phyloP scores from a whole-genome alignment of 2,113 vertebrate species.

The Pimephales promelas region DNA sequence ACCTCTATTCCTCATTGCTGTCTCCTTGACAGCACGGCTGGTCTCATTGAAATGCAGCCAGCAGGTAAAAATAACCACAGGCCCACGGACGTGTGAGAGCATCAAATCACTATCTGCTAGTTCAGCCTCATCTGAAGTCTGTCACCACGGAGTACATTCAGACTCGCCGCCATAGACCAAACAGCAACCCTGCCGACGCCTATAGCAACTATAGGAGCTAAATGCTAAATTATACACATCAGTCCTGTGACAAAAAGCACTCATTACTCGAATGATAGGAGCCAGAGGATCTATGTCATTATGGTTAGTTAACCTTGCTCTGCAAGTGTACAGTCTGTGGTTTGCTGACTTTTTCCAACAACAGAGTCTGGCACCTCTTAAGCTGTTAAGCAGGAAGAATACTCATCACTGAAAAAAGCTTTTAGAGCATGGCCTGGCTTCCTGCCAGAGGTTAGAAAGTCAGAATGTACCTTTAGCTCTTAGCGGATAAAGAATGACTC shows the following conservation, averaged over 20 bases:
- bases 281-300: neutral
- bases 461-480: constrained; percentile 21
- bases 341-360: neutral
- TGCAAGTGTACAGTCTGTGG: neutral
- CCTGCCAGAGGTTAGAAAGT: constrained; percentile 16
- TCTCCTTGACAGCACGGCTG: constrained; percentile 48
- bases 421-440: constrained; percentile 11
- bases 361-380: neutral
- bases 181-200: neutral
- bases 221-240: constrained; percentile 22
- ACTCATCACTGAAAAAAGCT: constrained; percentile 11
- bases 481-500: constrained; percentile 20
- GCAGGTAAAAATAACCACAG: constrained; percentile 52
- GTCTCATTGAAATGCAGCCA: constrained; percentile 54
- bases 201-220: constrained; percentile 2
- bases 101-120: constrained; percentile 35
- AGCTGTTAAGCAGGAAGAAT: constrained; percentile 13
- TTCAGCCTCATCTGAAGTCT: constrained; percentile 27
- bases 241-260: neutral
- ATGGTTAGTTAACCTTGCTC: neutral
- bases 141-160: constrained; percentile 21
- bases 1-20: constrained; percentile 44
- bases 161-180: neutral
- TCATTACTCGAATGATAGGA: neutral
- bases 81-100: constrained; percentile 29